A percentile compares a stretch with the other conserved stretches of the same genome.
Evolutionary conservation across 23 tunicate genomes (phyloP).

Genomic region (Phallusia fumigata): DNA sequence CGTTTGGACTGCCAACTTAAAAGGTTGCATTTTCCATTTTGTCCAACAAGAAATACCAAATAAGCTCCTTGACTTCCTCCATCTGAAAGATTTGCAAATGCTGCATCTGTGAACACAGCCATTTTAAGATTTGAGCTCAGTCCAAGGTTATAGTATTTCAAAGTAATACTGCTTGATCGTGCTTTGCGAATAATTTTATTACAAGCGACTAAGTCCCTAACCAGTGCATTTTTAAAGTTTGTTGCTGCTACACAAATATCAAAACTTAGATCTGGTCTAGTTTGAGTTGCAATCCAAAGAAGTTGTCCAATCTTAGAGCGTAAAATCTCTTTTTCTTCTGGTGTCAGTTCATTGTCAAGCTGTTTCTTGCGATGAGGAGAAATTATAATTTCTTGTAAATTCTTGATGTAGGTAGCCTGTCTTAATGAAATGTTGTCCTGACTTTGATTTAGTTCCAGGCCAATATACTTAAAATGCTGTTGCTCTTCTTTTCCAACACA

Average conservation of each 20-base stretch:
- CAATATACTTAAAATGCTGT: slow-evolving; percentile 21
- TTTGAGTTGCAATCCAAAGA: slow-evolving; percentile 17
- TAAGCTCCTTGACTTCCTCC: slow-evolving; percentile 36
- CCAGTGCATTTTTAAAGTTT: slow-evolving; percentile 10
- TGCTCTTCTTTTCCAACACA: neutral
- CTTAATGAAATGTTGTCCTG: neutral
- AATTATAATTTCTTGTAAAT: neutral
- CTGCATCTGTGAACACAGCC: slow-evolving; percentile 16
- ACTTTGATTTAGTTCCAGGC: neutral
- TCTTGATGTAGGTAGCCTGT: too few relatives aligned
- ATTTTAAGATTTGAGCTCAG: neutral
- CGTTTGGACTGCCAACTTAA: slow-evolving; percentile 25
- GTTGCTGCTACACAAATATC: slow-evolving; percentile 21
- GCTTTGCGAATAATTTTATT: slow-evolving; percentile 22
- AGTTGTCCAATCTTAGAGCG: slow-evolving; percentile 24
- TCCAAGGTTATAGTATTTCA: slow-evolving; percentile 2
- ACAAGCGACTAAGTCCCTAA: neutral
- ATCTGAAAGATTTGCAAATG: slow-evolving; percentile 29
- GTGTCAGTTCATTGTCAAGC: neutral
- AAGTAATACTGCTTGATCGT: neutral
- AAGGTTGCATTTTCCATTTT: slow-evolving; percentile 19
- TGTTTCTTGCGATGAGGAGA: neutral
- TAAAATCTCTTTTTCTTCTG: slow-evolving; percentile 13
- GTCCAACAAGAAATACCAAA: slow-evolving; percentile 5
- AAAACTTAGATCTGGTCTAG: slow-evolving; percentile 22